phyloP scores from a whole-genome alignment of 1,140 invertebrate genomes.

The Heliconius congener region DNA sequence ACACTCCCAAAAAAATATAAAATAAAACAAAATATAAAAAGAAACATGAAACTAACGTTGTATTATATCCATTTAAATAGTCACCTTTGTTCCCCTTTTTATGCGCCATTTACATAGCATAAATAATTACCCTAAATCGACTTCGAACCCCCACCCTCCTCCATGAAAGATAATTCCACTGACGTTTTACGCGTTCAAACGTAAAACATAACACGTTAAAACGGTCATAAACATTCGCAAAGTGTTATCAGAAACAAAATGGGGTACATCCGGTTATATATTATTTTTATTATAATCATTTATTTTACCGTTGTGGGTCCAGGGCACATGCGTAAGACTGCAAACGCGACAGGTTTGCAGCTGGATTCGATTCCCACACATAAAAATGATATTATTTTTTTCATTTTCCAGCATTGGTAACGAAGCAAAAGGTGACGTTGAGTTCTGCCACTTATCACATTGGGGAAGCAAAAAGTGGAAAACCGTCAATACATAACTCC shows the following conservation, averaged over 20 bases:
- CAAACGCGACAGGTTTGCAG: too few relatives aligned
- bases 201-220: constrained; percentile 6
- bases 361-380: background rate
- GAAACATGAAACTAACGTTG: too few relatives aligned
- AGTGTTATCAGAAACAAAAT: background rate
- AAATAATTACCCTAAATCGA: background rate
- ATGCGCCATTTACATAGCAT: background rate
- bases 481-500: too few relatives aligned
- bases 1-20: background rate
- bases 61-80: background rate
- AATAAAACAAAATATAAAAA: too few relatives aligned
- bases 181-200: background rate
- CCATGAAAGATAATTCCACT: background rate
- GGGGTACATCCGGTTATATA: background rate
- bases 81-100: background rate
- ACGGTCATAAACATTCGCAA: background rate
- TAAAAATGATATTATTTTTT: background rate
- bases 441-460: too few relatives aligned
- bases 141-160: background rate
- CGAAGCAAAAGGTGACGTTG: too few relatives aligned
- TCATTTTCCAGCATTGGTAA: too few relatives aligned
- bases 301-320: background rate
- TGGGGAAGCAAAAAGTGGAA: background rate
- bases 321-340: too few relatives aligned
- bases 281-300: background rate